Percentiles rank a stretch among this genome's conserved stretches.
Evolutionary conservation across 2,797 vertebrate genomes (phyloP).

Genomic region (Ammospiza maritima): DNA sequence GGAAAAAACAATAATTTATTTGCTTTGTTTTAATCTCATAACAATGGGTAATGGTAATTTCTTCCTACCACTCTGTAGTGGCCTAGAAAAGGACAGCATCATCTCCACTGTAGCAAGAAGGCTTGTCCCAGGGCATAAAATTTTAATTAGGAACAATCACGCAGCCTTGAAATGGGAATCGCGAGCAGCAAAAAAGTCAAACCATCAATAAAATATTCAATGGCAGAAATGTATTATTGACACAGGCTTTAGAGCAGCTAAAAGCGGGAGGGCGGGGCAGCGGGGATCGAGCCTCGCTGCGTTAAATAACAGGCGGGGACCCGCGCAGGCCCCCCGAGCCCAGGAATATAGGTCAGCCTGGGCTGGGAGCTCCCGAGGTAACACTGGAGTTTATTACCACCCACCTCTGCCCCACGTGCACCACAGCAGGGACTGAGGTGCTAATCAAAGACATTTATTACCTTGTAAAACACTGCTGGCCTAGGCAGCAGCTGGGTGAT

Average conservation of each 20-base stretch:
- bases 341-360: not conserved
- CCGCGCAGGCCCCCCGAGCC: accelerated
- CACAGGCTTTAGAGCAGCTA: constrained; percentile 42
- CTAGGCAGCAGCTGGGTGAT: not conserved
- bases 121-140: constrained; percentile 70
- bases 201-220: constrained; percentile 76
- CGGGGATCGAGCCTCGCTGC: not conserved
- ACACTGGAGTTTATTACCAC: not conserved
- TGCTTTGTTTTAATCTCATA: constrained; percentile 57
- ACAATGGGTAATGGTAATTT: constrained; percentile 52
- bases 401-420: not conserved
- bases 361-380: not conserved
- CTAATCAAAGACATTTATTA: constrained; percentile 15
- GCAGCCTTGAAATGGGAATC: constrained; percentile 69
- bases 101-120: constrained; percentile 56
- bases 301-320: not conserved
- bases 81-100: constrained; percentile 66
- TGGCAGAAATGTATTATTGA: constrained; percentile 72
- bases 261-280: not conserved
- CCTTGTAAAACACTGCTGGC: not conserved
- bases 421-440: not conserved
- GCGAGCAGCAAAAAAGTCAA: constrained; percentile 63
- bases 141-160: constrained; percentile 74
- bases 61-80: constrained; percentile 31
- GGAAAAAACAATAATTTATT: constrained; percentile 23